Evolutionary conservation across 2,888 invertebrate species (phyloP).

Genomic region (Eledona agricola): DNA sequence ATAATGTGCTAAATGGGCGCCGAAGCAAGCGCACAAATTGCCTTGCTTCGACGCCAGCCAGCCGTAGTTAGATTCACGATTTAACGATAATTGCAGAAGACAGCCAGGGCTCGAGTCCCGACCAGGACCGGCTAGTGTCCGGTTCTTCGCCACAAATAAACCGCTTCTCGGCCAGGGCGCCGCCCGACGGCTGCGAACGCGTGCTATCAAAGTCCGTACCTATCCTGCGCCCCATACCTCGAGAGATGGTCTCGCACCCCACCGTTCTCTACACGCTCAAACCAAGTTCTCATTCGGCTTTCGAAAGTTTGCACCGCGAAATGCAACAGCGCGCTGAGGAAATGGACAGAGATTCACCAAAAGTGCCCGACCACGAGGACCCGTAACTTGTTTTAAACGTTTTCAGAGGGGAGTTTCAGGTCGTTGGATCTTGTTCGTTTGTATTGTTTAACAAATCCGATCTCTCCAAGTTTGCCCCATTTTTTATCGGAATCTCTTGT

Average conservation of each 20-base stretch:
- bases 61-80: too few species aligned
- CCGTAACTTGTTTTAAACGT: constrained; percentile 34
- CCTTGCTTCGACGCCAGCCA: too few species aligned
- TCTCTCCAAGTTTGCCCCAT: constrained; percentile 2
- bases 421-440: constrained; percentile 18
- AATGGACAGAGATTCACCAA: constrained; percentile 54
- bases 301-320: constrained; percentile 69
- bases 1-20: too few species aligned
- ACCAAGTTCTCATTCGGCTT: constrained; percentile 82
- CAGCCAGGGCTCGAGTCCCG: constrained; percentile 80
- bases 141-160: constrained; percentile 88
- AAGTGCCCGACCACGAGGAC: constrained; percentile 55
- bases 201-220: constrained; percentile 72
- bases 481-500: constrained; percentile 25
- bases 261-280: constrained; percentile 76
- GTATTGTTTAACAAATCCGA: constrained; percentile 6
- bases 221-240: constrained; percentile 31
- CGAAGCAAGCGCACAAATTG: too few species aligned
- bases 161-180: constrained; percentile 84
- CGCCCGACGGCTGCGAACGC: constrained; percentile 91
- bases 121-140: constrained; percentile 73
- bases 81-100: constrained; percentile 71
- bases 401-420: constrained; percentile 28
- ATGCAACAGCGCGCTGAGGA: constrained; percentile 60
- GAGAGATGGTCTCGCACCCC: constrained; percentile 64